Conservation (phyloP, 2,888 invertebrate genomes). For the Phasia obesa region DNA sequence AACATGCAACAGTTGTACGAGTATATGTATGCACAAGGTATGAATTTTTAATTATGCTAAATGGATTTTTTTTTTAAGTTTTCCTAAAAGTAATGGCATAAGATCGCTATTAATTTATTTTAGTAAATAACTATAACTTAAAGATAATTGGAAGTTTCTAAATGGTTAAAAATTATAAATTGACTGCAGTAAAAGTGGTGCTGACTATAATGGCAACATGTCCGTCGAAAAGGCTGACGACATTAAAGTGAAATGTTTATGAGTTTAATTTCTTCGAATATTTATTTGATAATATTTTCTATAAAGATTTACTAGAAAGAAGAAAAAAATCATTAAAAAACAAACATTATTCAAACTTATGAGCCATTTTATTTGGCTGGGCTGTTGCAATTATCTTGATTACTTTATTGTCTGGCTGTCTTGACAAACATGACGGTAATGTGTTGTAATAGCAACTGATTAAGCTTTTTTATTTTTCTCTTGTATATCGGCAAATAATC, state of each 20-base stretch:
- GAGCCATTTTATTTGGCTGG: background rate
- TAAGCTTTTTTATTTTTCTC: constrained; percentile 5
- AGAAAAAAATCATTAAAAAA: background rate
- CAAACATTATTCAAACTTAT: constrained; percentile 16
- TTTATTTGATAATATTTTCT: background rate
- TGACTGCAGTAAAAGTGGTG: no score
- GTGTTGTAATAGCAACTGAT: constrained; percentile 61
- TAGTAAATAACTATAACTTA: constrained; percentile 77
- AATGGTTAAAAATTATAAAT: no score
- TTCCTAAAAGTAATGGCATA: constrained; percentile 54
- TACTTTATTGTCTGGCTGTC: constrained; percentile 55
- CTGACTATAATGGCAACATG: no score
- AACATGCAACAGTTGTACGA: constrained; percentile 54
- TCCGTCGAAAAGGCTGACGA: background rate
- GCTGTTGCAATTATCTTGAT: constrained; percentile 53
- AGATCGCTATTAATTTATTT: constrained; percentile 79
- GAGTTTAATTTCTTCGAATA: background rate
- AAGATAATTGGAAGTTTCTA: constrained; percentile 39
- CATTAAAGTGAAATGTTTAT: constrained; percentile 57
- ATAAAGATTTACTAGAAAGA: constrained; percentile 10
- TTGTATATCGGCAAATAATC: constrained; percentile 44
- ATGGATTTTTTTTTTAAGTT: background rate
- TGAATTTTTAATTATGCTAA: background rate
- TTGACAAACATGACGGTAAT: constrained; percentile 67
- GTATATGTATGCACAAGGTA: constrained; percentile 16